Base-by-base conservation (phyloP, 2,113 vertebrate species). In the Canis aureus region DNA sequence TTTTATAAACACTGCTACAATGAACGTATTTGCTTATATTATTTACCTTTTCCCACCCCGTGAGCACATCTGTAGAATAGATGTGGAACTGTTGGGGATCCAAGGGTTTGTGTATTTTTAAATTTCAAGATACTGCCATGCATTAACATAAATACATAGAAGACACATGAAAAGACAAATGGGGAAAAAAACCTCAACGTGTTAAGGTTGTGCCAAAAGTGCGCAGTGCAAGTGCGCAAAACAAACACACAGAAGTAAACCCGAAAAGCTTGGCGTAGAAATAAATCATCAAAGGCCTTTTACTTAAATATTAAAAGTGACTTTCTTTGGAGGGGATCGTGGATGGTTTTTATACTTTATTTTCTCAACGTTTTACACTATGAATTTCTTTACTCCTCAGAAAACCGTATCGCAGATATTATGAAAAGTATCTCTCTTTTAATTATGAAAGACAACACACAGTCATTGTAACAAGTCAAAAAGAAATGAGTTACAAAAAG, bases 371-470 rank as follows among this genome's bases (percentile, higher is more conserved):
- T 82, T 59, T 90, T 38, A 59, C 15, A 51, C 2, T 60, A 17
- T 73, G 22, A 96, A 91, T 86, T 89, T 81, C 3, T 88, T 60
- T 92, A 67, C 79, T 51, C 67, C 22, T 94, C 32, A 78, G 53
- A 64, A 92, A 92, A 73, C 55, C 87, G 1, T 60, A 71, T 74
- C 53, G 38, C 66, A 51, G 22, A 32, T 84, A 43, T 76, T 69
- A 67, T 59, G 53, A 93, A 82, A 93, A 97, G n/a, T 25, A 32
- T 11, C n/a, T 66, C 27, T 80, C 5, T 94, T 79, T 53, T 84
- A 43, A 94, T 88, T 55, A 94, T 32, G 59, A 93, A 96, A 95
- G 53, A 59, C 79, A 49, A 69, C 25, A 51, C 69, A 17, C 5
- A 60, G 57, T 69, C 74, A 86, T 71, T 71, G 49, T 76, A 82